phyloP scores from a whole-genome alignment of 2,888 invertebrate species.

The Sclerodermus sp. region DNA sequence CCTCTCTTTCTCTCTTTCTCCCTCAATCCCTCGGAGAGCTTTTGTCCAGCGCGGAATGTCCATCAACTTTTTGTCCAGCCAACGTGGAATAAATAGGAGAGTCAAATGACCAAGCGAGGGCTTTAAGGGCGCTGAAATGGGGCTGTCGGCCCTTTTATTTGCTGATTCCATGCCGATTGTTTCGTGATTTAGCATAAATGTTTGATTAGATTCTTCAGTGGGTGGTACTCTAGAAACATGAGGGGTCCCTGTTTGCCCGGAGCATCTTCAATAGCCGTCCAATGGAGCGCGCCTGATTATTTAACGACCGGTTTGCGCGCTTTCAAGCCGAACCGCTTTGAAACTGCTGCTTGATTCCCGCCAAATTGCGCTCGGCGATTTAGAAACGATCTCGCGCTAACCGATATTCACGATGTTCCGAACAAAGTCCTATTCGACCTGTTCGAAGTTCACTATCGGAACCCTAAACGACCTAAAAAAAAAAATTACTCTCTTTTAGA shows the following conservation, averaged over 20 bases:
- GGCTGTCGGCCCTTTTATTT: constrained; percentile 53
- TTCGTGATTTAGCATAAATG: constrained; percentile 60
- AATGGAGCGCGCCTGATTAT: constrained; percentile 47
- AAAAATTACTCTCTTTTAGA: no score
- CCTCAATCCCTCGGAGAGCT: constrained; percentile 37
- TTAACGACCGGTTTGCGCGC: constrained; percentile 34
- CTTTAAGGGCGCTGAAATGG: constrained; percentile 49
- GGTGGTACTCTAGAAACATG: constrained; percentile 1
- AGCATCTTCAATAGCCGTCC: constrained; percentile 37
- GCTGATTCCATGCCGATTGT: constrained; percentile 58
- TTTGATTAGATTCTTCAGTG: constrained; percentile 55
- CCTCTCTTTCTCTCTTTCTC: constrained; percentile 6
- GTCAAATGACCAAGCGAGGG: constrained; percentile 57
- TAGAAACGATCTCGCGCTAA: background rate
- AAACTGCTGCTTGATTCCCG: background rate
- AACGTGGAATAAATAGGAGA: constrained; percentile 52
- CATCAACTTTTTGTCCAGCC: constrained; percentile 56
- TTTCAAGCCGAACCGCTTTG: constrained; percentile 4
- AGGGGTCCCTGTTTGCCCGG: constrained; percentile 36
- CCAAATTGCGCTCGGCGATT: background rate
- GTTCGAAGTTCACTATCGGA: no score
- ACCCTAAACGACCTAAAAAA: no score
- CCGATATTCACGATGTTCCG: no score
- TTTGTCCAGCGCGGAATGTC: constrained; percentile 57
- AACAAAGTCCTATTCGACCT: no score